Evolutionary conservation across 1,140 invertebrate genomes (phyloP).

Genomic region (Sipha flava): DNA sequence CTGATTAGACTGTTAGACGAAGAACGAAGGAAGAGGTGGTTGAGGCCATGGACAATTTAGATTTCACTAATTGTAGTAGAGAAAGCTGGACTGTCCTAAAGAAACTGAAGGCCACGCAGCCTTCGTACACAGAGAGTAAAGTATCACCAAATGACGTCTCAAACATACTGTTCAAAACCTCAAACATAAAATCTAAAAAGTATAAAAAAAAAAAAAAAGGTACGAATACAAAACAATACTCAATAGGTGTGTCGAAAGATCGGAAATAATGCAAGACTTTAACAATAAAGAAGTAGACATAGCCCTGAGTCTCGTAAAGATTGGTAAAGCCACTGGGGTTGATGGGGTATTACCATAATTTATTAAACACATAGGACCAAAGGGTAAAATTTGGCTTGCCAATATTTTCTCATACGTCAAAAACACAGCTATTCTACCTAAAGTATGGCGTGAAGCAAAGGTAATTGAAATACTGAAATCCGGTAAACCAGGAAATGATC

Average conservation of each 20-base stretch:
- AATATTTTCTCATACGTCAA: neutral
- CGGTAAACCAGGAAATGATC: no score
- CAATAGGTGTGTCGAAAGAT: neutral
- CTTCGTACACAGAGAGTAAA: neutral
- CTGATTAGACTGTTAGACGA: slow-evolving; percentile 31
- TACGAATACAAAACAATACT: neutral
- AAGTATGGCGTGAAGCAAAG: neutral
- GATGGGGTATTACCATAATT: neutral
- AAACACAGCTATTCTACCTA: neutral
- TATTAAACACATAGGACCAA: neutral
- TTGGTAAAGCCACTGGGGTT: neutral
- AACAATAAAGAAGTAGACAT: neutral
- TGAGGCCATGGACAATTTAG: neutral
- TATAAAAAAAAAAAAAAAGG: neutral
- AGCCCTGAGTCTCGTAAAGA: neutral
- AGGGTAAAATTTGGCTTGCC: neutral
- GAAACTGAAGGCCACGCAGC: neutral
- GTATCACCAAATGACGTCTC: neutral
- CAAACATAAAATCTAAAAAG: neutral
- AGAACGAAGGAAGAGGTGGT: neutral
- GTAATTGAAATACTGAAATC: no score
- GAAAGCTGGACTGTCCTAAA: neutral
- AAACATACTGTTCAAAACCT: neutral
- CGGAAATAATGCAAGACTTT: neutral
- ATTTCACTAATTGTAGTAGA: neutral